Evolutionary conservation across 2,888 invertebrate species (phyloP), one percentile per base, ranked within the genome.

Genomic region (Watsonalla cultraria): DNA sequence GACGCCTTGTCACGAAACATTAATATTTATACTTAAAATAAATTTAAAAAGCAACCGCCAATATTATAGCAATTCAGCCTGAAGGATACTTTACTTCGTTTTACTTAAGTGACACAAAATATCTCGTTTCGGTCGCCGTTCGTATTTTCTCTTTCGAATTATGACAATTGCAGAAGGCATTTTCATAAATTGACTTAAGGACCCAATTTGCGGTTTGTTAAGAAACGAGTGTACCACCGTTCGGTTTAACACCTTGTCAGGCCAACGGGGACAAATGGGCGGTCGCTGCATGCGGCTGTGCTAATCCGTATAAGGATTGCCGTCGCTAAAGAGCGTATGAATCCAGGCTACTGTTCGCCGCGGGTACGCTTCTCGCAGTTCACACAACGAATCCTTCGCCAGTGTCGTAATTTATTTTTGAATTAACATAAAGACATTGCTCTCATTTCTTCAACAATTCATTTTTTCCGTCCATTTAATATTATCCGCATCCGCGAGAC

Each of bases 1-100:
- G 75, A 77, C 80, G 77, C 82, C 83, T 80, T 87, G 87, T 87
- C 89, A 87, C 86, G 88, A 88, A 83, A 86, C 85, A 90, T 89
- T 88, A 86, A 86, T 82, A 86, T 86, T 89, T 80, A 80, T 84
- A 82, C 79, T 78, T 68, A 70, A 81, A 79, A 78, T 76, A 78
- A 76, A 78, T 73, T 76, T 64, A 66, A 82, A 84, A 83, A 76
- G 69, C 70, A 65, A 74, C 76, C 74, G 77, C 79, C 72, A 81
- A 80, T 82, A 82, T 82, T 84, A 85, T 73, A 74, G 69, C 76
- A 83, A 85, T 65, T 65, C 72, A 68, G 65, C 64, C 69, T 70
- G 69, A 71, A 75, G 68, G 64, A 67, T 65, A 71, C 68, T 73
- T 73, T 71, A 65, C 63, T 63, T 70, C 63, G 57, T 72, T 71